A percentile compares a stretch with the other conserved stretches of the same genome.
Conservation (phyloP, 2,113 vertebrate genomes). For the Promerops cafer region DNA sequence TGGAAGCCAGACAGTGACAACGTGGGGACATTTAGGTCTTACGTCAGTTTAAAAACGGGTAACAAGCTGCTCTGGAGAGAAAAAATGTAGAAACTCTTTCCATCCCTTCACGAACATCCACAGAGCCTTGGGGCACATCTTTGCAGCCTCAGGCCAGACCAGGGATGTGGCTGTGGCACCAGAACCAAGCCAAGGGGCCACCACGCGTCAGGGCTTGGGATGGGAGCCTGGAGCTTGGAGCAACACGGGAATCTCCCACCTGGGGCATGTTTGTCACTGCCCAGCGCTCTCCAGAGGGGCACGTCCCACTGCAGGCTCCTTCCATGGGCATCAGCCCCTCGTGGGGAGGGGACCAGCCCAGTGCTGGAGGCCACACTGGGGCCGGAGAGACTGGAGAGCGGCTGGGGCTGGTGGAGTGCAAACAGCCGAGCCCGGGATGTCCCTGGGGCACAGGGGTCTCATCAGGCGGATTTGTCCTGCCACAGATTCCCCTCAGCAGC, state of each 20-base stretch:
- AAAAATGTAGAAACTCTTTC: not conserved
- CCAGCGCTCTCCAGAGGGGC: not conserved
- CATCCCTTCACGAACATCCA: not conserved
- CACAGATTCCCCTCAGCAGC: not conserved
- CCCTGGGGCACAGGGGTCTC: not conserved
- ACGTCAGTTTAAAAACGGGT: not conserved
- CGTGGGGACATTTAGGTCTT: not conserved
- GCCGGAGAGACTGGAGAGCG: not conserved
- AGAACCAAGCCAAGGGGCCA: not conserved
- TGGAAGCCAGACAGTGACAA: not conserved
- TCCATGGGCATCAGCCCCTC: not conserved
- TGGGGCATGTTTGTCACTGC: not conserved
- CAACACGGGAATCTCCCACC: not conserved
- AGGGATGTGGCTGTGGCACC: not conserved
- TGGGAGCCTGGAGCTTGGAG: not conserved
- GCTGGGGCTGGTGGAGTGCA: not conserved
- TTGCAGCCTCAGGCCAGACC: not conserved
- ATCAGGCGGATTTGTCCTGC: not conserved
- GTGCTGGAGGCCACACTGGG: not conserved
- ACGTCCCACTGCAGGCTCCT: not conserved
- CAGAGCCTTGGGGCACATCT: not conserved
- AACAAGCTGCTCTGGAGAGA: not conserved
- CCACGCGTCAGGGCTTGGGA: fast-evolving
- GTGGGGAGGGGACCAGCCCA: not conserved
- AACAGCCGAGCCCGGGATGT: not conserved